Evolutionary conservation across 1,140 invertebrate genomes (phyloP), one percentile per base, ranked within the genome.

Genomic region (Heliconius melpomene): DNA sequence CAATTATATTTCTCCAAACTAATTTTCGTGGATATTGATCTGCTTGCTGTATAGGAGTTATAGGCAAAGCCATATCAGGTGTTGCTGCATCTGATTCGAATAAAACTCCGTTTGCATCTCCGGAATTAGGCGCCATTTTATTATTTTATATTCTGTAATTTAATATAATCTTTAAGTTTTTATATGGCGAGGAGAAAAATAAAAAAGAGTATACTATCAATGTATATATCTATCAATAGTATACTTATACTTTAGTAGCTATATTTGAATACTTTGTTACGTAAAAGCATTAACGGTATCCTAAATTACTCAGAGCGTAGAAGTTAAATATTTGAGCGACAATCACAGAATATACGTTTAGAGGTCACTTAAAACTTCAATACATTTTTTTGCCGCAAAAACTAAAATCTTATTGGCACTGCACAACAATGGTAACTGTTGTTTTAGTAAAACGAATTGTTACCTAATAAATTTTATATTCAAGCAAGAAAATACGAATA

Each of bases 1-100:
- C 92, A 8, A 97, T 94, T 13, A 99, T 98, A 93, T 99, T 99
- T 85, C 97, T 96, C 98, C 99, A 99, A 1, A 99, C 98, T 38
- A 98, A 96, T 86, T 97, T 87, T 9, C 95, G 87, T 84, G 95
- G 92, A 52, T 93, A 89, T 79, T 95, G 88, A 76, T 95, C 91
- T 70, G 95, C 88, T 85, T 95, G 90, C 83, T 93, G 92, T 40
- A 94, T 88, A 5, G 85, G 89, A n/a, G 77, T 74, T 18, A 8
- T 90, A 50, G 88, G 76, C 7, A 96, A 86, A 7, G 94, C 95
- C 71, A 96, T 90, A 72, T 96, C 95, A 75, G 93, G 93, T 40
- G 95, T 96, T 54, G 95, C 85, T 6, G 94, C 95, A 83, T 97
- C 96, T 38, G 91, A 95, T 86, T 97, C 96, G 82, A 96, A 96